A percentile compares a stretch with the other conserved stretches of the same genome.
Evolutionary conservation across 2,113 vertebrate species (phyloP).

Genomic region (rabbit (Oryctolagus cuniculus)): mOryCun1.1 NC_091433.1:147703501-147704000

Average conservation of each 20-base stretch:
- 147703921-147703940: too few species aligned
- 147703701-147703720: background rate
- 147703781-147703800: conserved; percentile 5
- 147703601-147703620: conserved; percentile 10
- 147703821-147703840: conserved; percentile 55
- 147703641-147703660: conserved; percentile 8
- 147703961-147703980: too few species aligned
- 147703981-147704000: too few species aligned
- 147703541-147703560: conserved; percentile 68
- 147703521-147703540: conserved; percentile 35
- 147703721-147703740: conserved; percentile 17
- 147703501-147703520: conserved; percentile 61
- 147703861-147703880: background rate
- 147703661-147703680: conserved; percentile 45
- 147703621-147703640: conserved; percentile 20
- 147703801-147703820: background rate
- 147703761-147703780: background rate
- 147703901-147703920: too few species aligned
- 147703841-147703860: conserved; percentile 1
- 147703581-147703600: conserved; percentile 15
- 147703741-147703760: background rate
- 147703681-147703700: background rate
- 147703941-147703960: too few species aligned
- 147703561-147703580: conserved; percentile 44
- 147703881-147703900: conserved; percentile 16